A percentile compares a stretch with the other conserved stretches of the same genome.
These are phyloP conservation scores for Mesoclemmys tuberculata DNA, from an alignment of 2,113 vertebrate genomes.

Conservation along the genomic window DNA sequence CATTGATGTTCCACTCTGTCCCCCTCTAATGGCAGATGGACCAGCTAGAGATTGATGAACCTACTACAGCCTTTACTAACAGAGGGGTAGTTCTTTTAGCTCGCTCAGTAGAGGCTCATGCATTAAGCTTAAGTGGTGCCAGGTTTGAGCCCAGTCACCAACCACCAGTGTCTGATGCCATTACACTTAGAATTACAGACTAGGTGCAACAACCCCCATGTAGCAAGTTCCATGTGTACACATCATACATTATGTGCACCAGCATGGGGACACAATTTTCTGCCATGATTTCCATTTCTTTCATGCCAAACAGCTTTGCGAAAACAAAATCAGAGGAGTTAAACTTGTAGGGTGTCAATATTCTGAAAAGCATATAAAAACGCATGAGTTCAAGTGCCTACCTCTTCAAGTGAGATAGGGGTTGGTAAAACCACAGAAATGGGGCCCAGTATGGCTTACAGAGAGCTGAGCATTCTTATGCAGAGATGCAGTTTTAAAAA, in stretches of 20 bases:
- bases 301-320: not conserved
- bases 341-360: not conserved
- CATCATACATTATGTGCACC: fast-evolving
- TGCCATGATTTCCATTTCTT: fast-evolving
- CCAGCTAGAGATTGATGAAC: not conserved
- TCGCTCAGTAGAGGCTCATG: not conserved
- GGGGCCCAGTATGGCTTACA: not conserved
- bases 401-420: not conserved
- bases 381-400: not conserved
- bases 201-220: fast-evolving
- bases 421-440: not conserved
- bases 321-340: not conserved
- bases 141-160: not conserved
- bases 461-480: not conserved
- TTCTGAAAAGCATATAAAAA: not conserved
- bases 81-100: not conserved
- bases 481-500: not conserved
- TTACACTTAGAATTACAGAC: not conserved
- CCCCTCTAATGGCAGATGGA: not conserved
- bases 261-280: not conserved
- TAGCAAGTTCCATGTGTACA: not conserved
- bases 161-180: no score
- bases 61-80: no score
- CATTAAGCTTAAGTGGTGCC: not conserved
- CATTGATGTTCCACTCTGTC: not conserved